A percentile compares a stretch with the other conserved stretches of the same genome.
Evolutionary conservation across 2,113 vertebrate species (phyloP).

Genomic region (Vulpes ferrilata): DNA sequence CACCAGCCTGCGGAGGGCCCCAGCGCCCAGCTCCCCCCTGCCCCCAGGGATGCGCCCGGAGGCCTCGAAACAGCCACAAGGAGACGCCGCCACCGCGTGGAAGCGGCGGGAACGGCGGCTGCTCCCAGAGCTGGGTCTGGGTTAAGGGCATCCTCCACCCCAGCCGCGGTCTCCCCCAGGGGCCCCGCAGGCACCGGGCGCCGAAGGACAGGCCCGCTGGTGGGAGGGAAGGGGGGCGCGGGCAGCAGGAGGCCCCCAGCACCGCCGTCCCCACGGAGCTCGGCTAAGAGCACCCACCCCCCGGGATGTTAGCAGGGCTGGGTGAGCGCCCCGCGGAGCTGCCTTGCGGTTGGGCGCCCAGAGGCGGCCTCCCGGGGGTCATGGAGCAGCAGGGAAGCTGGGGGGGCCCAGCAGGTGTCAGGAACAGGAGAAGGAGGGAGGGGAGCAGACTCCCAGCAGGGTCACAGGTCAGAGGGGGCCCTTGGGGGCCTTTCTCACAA

Average conservation of each 20-base stretch:
- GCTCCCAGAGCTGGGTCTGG: neutral
- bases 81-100: slow-evolving; percentile 77
- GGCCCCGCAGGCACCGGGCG: too few relatives aligned
- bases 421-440: neutral
- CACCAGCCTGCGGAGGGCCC: too few relatives aligned
- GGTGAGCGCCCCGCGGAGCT: neutral
- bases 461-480: neutral
- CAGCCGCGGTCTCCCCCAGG: too few relatives aligned
- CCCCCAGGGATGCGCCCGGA: too few relatives aligned
- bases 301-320: too few relatives aligned
- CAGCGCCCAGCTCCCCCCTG: too few relatives aligned
- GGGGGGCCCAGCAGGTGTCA: accelerated
- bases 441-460: neutral
- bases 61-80: neutral
- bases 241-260: too few relatives aligned
- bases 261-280: too few relatives aligned
- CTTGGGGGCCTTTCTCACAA: neutral
- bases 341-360: neutral
- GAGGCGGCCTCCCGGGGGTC: neutral
- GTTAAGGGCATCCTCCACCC: neutral
- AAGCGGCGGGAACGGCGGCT: neutral
- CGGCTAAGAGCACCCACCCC: too few relatives aligned
- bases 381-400: too few relatives aligned
- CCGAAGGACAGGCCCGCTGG: too few relatives aligned
- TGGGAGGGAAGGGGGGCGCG: too few relatives aligned